A percentile compares a stretch with the other conserved stretches of the same genome.
These are phyloP conservation scores for Trematomus bernacchii DNA, from an alignment of 2,797 vertebrate genomes.

Conservation along the genomic window DNA sequence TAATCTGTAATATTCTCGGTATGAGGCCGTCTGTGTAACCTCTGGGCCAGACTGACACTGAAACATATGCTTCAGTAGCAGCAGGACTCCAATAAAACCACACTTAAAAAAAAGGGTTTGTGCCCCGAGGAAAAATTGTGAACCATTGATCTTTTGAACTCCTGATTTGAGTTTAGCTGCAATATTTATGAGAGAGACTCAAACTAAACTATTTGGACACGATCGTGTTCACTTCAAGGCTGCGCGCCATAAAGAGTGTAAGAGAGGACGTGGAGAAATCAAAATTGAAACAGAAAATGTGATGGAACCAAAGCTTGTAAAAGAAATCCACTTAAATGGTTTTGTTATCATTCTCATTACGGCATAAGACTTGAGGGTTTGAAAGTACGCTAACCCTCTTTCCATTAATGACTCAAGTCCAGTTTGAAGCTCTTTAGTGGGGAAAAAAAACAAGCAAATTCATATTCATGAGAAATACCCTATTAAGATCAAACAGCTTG, in stretches of 20 bases:
- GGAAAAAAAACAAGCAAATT: conserved; percentile 51
- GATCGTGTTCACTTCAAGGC: conserved; percentile 64
- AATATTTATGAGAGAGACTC: conserved; percentile 75
- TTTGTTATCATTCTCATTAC: conserved; percentile 52
- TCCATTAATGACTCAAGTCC: conserved; percentile 58
- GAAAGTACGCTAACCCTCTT: not conserved
- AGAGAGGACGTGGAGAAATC: conserved; percentile 39
- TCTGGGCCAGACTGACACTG: conserved; percentile 4
- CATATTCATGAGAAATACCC: conserved; percentile 69
- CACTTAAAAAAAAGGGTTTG: not conserved
- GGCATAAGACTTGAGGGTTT: conserved; percentile 28
- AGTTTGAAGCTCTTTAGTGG: conserved; percentile 36
- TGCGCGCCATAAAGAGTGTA: conserved; percentile 14
- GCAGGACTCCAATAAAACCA: conserved; percentile 23
- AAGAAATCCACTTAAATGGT: conserved; percentile 10
- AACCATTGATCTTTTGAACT: conserved; percentile 69
- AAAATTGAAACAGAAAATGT: conserved; percentile 48
- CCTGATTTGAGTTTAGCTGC: conserved; percentile 65
- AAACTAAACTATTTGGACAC: conserved; percentile 61
- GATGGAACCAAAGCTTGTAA: conserved; percentile 23
- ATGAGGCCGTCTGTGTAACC: not conserved
- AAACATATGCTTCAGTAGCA: conserved; percentile 20
- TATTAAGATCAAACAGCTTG: conserved; percentile 66
- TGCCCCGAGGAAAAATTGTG: conserved; percentile 59
- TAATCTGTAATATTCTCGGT: conserved; percentile 3